These are phyloP conservation scores for Taphrorychus bicolor DNA, from an alignment of 2,888 invertebrate genomes.

Conservation along the genomic window DNA sequence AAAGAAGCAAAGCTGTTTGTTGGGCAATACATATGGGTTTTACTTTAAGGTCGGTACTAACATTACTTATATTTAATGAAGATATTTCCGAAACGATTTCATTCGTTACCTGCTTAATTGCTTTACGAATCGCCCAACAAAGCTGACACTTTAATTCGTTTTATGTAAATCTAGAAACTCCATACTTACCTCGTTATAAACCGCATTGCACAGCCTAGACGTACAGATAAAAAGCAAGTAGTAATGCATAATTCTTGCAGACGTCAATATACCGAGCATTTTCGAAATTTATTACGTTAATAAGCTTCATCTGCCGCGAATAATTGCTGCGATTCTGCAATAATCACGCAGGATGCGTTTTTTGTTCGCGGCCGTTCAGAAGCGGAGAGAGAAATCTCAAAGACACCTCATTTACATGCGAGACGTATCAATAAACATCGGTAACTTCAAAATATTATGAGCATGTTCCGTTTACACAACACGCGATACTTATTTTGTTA, in stretches of 20 bases:
- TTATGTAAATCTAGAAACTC: background rate
- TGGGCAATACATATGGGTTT: no score
- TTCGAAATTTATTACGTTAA: conserved; percentile 27
- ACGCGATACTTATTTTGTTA: conserved; percentile 16
- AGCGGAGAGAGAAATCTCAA: background rate
- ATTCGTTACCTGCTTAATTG: background rate
- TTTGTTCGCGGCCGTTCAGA: background rate
- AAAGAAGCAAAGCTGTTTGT: no score
- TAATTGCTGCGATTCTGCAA: conserved; percentile 20
- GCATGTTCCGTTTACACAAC: conserved; percentile 20
- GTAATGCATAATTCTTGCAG: conserved; percentile 10
- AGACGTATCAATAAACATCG: conserved; percentile 26
- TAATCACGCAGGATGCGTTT: conserved; percentile 21
- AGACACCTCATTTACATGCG: conserved; percentile 13
- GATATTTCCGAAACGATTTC: background rate
- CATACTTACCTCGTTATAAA: background rate
- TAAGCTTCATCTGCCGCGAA: conserved; percentile 24
- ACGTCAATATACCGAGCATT: conserved; percentile 13
- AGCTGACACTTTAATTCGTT: background rate
- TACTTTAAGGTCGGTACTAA: background rate
- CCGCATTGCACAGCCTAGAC: background rate
- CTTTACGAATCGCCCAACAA: background rate
- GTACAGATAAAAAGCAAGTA: background rate
- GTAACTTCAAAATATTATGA: conserved; percentile 30
- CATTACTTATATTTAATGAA: background rate